Percentiles rank a stretch among this genome's conserved stretches.
phyloP scores from a whole-genome alignment of 2,888 invertebrate genomes.

The Melitaea athalia region DNA sequence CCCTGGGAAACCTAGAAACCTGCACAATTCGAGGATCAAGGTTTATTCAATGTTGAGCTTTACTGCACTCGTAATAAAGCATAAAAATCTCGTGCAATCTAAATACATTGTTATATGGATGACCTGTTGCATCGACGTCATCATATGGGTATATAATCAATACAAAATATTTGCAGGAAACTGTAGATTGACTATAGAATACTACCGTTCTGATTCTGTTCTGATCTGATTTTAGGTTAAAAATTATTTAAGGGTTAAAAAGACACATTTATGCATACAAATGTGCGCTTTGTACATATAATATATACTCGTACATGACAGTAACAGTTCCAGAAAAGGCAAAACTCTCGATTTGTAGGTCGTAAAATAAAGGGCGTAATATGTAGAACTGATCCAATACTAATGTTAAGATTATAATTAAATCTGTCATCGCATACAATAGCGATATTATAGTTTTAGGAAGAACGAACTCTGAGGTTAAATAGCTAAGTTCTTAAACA shows the following conservation, averaged over 20 bases:
- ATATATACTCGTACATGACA: background rate
- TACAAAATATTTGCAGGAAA: slow-evolving; percentile 43
- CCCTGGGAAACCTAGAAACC: slow-evolving; percentile 71
- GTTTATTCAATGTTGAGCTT: slow-evolving; percentile 50
- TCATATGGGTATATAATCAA: slow-evolving; percentile 49
- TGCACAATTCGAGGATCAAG: slow-evolving; percentile 36
- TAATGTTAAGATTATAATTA: background rate
- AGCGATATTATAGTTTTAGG: background rate
- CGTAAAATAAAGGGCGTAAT: slow-evolving; percentile 1
- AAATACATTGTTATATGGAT: slow-evolving; percentile 31
- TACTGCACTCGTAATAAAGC: slow-evolving; percentile 47
- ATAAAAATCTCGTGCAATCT: slow-evolving; percentile 9
- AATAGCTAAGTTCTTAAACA: slow-evolving; percentile 1
- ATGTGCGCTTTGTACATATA: background rate
- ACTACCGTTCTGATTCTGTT: background rate
- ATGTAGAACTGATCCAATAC: background rate
- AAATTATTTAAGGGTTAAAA: background rate
- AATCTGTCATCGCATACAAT: background rate
- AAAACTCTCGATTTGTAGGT: background rate
- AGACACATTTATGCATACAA: background rate
- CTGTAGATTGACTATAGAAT: slow-evolving; percentile 8
- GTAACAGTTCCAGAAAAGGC: background rate
- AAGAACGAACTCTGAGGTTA: background rate
- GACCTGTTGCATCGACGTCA: slow-evolving; percentile 56
- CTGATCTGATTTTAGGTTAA: background rate